Conservation (phyloP, 2,888 invertebrate genomes). For the Cheilosia variabilis region DNA sequence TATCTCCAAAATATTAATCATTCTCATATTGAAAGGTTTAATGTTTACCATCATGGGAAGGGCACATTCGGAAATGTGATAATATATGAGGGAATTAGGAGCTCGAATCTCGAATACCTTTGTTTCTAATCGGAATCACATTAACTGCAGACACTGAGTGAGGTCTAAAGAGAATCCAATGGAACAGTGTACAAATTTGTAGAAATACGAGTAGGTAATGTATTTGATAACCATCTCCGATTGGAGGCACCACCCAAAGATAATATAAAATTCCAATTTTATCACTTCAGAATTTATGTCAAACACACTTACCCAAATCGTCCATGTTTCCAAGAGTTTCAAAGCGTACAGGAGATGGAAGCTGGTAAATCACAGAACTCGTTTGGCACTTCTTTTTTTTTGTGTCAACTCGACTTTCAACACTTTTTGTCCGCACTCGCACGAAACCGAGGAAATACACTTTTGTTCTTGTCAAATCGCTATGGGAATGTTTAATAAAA, state of each 20-base stretch:
- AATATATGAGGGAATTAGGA: neutral
- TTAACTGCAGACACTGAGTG: neutral
- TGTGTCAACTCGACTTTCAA: conserved; percentile 29
- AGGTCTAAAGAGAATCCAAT: neutral
- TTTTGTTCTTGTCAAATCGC: neutral
- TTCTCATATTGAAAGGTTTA: conserved; percentile 16
- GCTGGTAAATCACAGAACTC: conserved; percentile 61
- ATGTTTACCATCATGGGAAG: conserved; percentile 18
- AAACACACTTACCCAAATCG: conserved; percentile 62
- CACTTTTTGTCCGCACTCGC: conserved; percentile 46
- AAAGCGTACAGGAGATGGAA: neutral
- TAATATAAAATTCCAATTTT: conserved; percentile 7
- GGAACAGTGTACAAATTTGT: neutral
- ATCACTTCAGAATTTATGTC: neutral
- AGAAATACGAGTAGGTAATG: neutral
- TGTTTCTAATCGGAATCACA: neutral
- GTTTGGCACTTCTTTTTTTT: conserved; percentile 47
- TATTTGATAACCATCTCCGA: neutral
- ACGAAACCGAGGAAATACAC: neutral
- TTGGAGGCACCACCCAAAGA: conserved; percentile 2
- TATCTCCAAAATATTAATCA: conserved; percentile 55
- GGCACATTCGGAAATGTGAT: neutral
- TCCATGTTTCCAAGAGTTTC: conserved; percentile 44
- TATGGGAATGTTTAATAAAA: conserved; percentile 47
- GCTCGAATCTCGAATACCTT: neutral